Conservation (phyloP, 2,888 invertebrate genomes). For the Clepsis dumicolana region DNA sequence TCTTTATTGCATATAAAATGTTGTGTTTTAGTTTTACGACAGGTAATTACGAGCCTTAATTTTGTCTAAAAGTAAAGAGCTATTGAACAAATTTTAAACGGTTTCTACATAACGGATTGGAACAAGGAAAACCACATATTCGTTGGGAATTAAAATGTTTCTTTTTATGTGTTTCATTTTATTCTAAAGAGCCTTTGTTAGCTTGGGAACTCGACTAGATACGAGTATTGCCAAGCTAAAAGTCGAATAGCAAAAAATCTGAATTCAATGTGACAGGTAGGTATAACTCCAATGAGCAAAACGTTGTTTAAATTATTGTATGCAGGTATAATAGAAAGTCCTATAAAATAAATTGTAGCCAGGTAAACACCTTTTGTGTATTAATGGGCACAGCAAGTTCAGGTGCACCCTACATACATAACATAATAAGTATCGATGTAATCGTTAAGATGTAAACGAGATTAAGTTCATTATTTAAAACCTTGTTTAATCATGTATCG, state of each 20-base stretch:
- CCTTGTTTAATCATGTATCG: slow-evolving; percentile 3
- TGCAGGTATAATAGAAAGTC: slow-evolving; percentile 3
- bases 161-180: slow-evolving; percentile 20
- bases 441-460: slow-evolving; percentile 30
- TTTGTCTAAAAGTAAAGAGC: slow-evolving; percentile 18
- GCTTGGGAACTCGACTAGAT: slow-evolving; percentile 19
- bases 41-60: slow-evolving; percentile 3
- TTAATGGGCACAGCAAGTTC: slow-evolving; percentile 56
- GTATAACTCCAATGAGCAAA: neutral
- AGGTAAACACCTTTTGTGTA: slow-evolving; percentile 33
- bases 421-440: slow-evolving; percentile 43
- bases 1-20: too few species aligned
- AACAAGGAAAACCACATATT: slow-evolving; percentile 20
- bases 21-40: neutral
- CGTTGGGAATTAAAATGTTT: slow-evolving; percentile 24
- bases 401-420: slow-evolving; percentile 57
- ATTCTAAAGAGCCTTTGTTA: slow-evolving; percentile 16
- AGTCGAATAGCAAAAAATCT: neutral
- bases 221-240: neutral
- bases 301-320: neutral
- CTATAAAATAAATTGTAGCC: slow-evolving; percentile 27
- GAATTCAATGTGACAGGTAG: neutral
- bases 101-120: slow-evolving; percentile 13
- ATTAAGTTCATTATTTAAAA: slow-evolving; percentile 39
- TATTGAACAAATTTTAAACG: slow-evolving; percentile 20